These are phyloP conservation scores for Elaphurus davidianus DNA, from an alignment of 2,113 vertebrate species.

Conservation along the genomic window DNA sequence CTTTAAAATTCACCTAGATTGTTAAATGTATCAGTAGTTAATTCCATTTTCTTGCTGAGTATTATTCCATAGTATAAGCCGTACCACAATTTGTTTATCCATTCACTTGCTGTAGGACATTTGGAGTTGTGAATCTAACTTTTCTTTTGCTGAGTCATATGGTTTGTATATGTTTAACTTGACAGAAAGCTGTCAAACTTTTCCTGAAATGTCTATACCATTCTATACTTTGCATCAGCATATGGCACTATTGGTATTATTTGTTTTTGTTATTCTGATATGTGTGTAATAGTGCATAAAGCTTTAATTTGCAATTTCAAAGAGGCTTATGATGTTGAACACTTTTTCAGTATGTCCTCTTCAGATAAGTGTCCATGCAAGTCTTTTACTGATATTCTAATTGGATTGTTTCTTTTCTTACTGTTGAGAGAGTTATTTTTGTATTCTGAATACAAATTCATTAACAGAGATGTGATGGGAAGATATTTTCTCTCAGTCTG, in stretches of 20 bases:
- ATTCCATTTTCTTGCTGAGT: background rate
- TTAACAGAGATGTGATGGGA: background rate
- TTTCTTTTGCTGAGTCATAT: background rate
- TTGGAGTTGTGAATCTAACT: background rate
- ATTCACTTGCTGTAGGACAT: background rate
- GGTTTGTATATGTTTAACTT: background rate
- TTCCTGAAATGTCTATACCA: background rate
- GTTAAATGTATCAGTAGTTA: background rate
- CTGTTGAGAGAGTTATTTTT: background rate
- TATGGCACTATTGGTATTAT: background rate
- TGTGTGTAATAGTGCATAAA: background rate
- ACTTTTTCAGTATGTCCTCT: background rate
- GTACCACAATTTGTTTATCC: background rate
- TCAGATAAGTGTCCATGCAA: background rate
- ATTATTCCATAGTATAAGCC: background rate
- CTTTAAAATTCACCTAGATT: background rate
- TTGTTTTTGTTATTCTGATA: background rate
- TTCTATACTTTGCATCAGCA: background rate
- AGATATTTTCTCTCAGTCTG: background rate
- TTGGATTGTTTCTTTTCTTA: background rate
- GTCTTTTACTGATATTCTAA: background rate
- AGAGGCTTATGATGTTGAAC: background rate
- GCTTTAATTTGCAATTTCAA: background rate
- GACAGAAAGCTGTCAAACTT: background rate
- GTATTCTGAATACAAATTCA: background rate